These are phyloP conservation scores for Thera britannica DNA, from an alignment of 2,888 invertebrate genomes.

Conservation along the genomic window DNA sequence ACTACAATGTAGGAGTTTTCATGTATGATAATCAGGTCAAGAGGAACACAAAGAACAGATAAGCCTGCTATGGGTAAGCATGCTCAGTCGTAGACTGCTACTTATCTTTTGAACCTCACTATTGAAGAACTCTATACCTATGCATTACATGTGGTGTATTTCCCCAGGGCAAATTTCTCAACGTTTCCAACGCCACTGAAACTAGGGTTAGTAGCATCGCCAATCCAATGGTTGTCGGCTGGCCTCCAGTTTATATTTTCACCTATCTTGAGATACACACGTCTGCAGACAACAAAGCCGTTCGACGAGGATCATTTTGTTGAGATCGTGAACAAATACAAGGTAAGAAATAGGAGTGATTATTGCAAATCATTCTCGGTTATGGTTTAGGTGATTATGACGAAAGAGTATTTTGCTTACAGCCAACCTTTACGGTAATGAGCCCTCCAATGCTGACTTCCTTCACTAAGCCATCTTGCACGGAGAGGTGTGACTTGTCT, in stretches of 20 bases:
- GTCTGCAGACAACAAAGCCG: conserved; percentile 50
- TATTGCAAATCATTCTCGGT: not conserved
- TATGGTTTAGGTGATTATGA: not conserved
- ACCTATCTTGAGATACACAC: conserved; percentile 53
- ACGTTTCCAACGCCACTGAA: conserved; percentile 57
- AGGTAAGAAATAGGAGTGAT: not conserved
- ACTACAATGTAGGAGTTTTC: too few relatives aligned
- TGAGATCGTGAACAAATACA: conserved; percentile 13
- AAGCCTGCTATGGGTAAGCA: too few relatives aligned
- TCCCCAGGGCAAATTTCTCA: conserved; percentile 24
- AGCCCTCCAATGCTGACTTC: conserved; percentile 63
- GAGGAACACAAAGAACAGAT: too few relatives aligned
- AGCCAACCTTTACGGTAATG: conserved; percentile 61
- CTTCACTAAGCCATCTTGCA: conserved; percentile 51
- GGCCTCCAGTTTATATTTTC: conserved; percentile 50
- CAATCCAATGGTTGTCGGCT: conserved; percentile 64
- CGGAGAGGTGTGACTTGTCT: conserved; percentile 60
- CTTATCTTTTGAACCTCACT: too few relatives aligned
- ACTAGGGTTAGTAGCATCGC: conserved; percentile 52
- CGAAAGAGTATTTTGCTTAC: conserved; percentile 35
- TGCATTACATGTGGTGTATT: too few relatives aligned
- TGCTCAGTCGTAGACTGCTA: too few relatives aligned
- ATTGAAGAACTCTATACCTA: too few relatives aligned
- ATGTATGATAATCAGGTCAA: too few relatives aligned
- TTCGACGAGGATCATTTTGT: conserved; percentile 37